Conservation (phyloP, 2,113 vertebrate species). For the Spilogale gracilis region DNA sequence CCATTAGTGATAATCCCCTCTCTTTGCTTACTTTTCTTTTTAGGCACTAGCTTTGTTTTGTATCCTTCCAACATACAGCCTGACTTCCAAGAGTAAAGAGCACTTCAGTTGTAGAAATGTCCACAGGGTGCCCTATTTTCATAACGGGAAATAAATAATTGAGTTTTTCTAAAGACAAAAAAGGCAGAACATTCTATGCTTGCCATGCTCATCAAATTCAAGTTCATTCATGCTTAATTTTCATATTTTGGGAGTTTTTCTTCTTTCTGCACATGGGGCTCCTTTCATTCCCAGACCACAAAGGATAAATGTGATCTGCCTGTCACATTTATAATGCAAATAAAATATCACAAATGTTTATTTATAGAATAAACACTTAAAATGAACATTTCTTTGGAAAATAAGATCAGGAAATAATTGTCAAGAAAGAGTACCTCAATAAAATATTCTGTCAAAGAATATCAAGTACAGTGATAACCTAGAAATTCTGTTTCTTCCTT, state of each 20-base stretch:
- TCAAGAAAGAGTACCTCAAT: not conserved
- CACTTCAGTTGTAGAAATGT: conserved; percentile 35
- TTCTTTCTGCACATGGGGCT: not conserved
- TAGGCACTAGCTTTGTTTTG: not conserved
- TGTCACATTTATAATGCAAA: conserved; percentile 16
- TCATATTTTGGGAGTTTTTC: not conserved
- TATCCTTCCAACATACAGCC: not conserved
- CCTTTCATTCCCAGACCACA: conserved; percentile 24
- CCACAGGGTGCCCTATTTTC: not conserved
- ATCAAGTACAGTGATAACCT: not conserved
- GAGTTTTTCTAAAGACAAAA: not conserved
- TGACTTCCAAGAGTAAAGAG: conserved; percentile 37
- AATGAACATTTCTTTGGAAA: conserved; percentile 14
- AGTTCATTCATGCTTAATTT: not conserved
- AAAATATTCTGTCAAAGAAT: conserved; percentile 16
- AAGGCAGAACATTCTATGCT: not conserved
- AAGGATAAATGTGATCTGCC: not conserved
- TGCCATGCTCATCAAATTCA: not conserved
- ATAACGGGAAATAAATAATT: conserved; percentile 30
- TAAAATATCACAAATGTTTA: not conserved
- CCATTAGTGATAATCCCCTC: not conserved
- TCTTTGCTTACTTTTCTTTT: not conserved
- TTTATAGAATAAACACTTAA: conserved; percentile 52
- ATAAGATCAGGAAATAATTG: conserved; percentile 41
- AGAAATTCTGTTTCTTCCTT: conserved; percentile 2